Conservation (phyloP, 2,113 vertebrate species). For the Columba janthina region DNA sequence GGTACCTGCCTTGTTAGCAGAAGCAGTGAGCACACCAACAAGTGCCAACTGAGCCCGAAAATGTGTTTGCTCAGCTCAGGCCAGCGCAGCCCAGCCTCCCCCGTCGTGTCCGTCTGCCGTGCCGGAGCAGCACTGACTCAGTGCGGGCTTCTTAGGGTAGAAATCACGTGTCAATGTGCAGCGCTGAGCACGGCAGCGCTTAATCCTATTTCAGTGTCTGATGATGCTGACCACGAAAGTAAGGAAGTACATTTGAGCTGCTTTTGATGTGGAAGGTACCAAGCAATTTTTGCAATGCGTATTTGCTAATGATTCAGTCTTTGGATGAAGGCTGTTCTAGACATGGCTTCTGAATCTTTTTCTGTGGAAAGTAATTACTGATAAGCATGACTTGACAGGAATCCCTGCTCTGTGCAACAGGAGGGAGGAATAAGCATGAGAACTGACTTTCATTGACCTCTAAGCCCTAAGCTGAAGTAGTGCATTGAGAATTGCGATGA, state of each 20-base stretch:
- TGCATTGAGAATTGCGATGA: not conserved
- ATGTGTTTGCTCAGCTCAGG: not conserved
- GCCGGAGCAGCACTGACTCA: not conserved
- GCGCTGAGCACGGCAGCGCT: not conserved
- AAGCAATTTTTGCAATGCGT: not conserved
- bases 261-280: not conserved
- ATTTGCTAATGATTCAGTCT: not conserved
- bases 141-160: slow-evolving; percentile 19
- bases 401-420: not conserved
- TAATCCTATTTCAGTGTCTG: slow-evolving; percentile 42
- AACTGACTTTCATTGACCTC: slow-evolving; percentile 7
- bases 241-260: not conserved
- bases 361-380: not conserved
- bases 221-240: not conserved
- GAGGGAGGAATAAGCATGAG: not conserved
- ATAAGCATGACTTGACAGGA: slow-evolving; percentile 10
- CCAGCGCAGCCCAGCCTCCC: not conserved
- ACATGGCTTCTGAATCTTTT: not conserved
- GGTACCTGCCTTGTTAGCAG: not conserved
- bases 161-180: not conserved
- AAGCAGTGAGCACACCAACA: not conserved
- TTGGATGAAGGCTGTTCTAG: not conserved
- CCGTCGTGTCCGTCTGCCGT: not conserved
- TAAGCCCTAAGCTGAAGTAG: not conserved
- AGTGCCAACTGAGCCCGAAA: not conserved